phyloP scores from a whole-genome alignment of 2,888 invertebrate genomes.

The Drosophila paramelanica region DNA sequence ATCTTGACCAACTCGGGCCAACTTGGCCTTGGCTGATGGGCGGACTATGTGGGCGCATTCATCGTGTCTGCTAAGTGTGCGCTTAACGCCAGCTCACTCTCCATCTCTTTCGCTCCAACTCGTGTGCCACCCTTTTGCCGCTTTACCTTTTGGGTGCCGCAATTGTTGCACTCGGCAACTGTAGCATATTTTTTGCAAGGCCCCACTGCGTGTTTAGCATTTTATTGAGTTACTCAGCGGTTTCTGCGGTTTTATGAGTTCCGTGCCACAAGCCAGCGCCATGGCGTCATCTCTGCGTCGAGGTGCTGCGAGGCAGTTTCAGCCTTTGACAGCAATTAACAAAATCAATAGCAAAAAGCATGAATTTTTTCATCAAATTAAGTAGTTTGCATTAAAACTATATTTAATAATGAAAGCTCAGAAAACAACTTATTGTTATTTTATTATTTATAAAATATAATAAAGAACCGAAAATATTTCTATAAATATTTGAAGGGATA shows the following conservation, averaged over 20 bases:
- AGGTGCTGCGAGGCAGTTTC: conserved; percentile 31
- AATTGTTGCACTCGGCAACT: conserved; percentile 55
- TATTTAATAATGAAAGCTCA: too few species aligned
- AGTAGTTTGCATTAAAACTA: not conserved
- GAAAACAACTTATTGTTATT: too few species aligned
- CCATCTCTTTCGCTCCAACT: conserved; percentile 9
- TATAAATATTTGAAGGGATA: too few species aligned
- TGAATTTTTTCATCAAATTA: conserved; percentile 25
- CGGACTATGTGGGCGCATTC: conserved; percentile 27
- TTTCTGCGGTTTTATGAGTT: conserved; percentile 58
- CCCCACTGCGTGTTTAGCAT: conserved; percentile 46
- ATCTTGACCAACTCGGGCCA: conserved; percentile 71
- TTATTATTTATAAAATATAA: too few species aligned
- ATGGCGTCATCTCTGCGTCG: conserved; percentile 59
- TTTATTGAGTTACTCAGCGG: conserved; percentile 64
- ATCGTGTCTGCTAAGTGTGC: conserved; percentile 45
- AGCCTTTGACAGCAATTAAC: conserved; percentile 11
- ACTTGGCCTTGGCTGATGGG: conserved; percentile 53
- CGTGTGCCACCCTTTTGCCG: not conserved
- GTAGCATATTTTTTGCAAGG: conserved; percentile 37
- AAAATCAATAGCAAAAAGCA: conserved; percentile 22
- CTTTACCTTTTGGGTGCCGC: conserved; percentile 8
- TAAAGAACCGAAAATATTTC: too few species aligned
- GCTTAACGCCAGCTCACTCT: conserved; percentile 13
- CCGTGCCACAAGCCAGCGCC: conserved; percentile 37